phyloP scores from a whole-genome alignment of 2,113 vertebrate species.

The human (Homo sapiens) region DNA sequence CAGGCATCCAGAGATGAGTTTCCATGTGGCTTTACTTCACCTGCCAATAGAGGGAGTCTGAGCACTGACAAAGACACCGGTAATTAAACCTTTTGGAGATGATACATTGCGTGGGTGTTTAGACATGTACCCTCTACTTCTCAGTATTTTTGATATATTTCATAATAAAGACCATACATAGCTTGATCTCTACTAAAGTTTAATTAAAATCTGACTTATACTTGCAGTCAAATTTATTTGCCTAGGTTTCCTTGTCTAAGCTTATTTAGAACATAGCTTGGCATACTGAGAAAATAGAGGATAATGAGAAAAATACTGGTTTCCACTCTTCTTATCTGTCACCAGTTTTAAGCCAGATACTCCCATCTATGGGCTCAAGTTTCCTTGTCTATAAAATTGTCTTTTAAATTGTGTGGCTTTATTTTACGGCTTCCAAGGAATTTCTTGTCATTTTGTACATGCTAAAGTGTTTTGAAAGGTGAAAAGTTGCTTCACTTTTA shows the following conservation, averaged over 20 bases:
- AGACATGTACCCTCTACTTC: neutral
- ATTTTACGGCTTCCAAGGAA: conserved; percentile 35
- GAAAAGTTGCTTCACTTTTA: neutral
- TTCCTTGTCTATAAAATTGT: conserved; percentile 1
- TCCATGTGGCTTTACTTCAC: conserved; percentile 83
- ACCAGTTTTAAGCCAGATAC: neutral
- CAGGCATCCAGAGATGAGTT: conserved; percentile 94
- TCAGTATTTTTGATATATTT: conserved; percentile 30
- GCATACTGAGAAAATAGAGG: conserved; percentile 21
- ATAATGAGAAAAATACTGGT: conserved; percentile 30
- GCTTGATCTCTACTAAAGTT: neutral
- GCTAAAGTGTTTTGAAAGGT: conserved; percentile 25
- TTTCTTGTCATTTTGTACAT: neutral
- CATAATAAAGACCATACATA: conserved; percentile 31
- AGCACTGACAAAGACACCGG: conserved; percentile 90
- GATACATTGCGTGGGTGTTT: neutral
- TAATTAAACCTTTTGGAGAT: conserved; percentile 75
- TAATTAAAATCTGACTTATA: conserved; percentile 11
- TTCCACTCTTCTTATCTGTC: neutral
- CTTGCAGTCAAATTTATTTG: conserved; percentile 6
- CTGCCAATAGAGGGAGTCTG: conserved; percentile 89
- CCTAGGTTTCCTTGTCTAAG: neutral
- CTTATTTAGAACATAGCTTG: neutral
- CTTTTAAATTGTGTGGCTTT: neutral
- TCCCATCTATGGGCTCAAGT: neutral